A percentile compares a stretch with the other conserved stretches of the same genome.
Conservation (phyloP, 2,888 invertebrate genomes). For the Lochmaea crataegi region DNA sequence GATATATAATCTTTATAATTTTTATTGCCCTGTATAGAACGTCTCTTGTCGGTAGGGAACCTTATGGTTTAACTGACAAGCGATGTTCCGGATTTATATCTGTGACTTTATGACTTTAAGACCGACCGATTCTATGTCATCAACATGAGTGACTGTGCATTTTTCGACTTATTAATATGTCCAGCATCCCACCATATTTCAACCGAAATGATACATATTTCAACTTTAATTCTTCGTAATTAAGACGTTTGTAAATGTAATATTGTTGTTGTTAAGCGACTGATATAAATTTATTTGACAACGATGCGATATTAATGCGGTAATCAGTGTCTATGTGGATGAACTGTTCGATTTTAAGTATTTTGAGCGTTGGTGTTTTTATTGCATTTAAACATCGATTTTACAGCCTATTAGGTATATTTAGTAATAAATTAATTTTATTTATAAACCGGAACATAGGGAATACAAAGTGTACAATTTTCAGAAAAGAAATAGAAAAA, state of each 20-base stretch:
- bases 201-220: conserved; percentile 37
- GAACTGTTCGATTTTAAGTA: not conserved
- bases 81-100: conserved; percentile 54
- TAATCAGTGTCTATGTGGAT: not conserved
- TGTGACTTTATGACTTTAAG: conserved; percentile 41
- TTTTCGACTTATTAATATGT: conserved; percentile 59
- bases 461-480: not conserved
- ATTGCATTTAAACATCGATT: not conserved
- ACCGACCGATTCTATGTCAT: conserved; percentile 57
- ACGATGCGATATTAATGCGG: not conserved
- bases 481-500: too few relatives aligned
- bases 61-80: conserved; percentile 46
- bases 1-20: conserved; percentile 11
- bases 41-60: conserved; percentile 39
- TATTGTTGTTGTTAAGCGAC: not conserved
- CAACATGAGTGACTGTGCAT: conserved; percentile 60
- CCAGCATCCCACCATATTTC: conserved; percentile 53
- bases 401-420: not conserved
- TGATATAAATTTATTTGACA: not conserved
- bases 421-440: not conserved
- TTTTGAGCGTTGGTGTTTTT: conserved; percentile 1
- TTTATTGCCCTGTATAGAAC: conserved; percentile 34
- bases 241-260: conserved; percentile 16
- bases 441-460: not conserved
- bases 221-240: conserved; percentile 17